Evolutionary conservation across 2,888 invertebrate species (phyloP), one percentile per base, ranked within the genome.

Genomic region (Chrysodeixis includens): DNA sequence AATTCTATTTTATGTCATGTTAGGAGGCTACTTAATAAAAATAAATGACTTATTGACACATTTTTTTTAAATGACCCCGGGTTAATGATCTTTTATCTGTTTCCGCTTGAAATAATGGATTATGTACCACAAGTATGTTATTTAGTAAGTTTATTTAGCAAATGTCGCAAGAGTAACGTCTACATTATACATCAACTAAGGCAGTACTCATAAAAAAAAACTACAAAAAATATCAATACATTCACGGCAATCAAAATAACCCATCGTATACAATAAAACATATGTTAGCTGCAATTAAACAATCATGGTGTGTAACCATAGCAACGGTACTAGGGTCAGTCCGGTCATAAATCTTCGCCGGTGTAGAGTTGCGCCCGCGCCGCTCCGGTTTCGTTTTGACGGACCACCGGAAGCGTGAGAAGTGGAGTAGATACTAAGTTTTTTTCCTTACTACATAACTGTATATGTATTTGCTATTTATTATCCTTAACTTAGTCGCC

Each of bases 341-440:
- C 67, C 53, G 70, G 56, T 55, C 71, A 79, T 86, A 82, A 87
- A 85, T 86, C 82, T 74, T 66, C 56, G 30, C 49, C 61, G 76
- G 86, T 83, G 78, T 88, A 83, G 74, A 70, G 74, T 89, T 81
- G 68, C 67, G 81, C 71, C 62, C 67, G 66, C 66, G 66, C 64
- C 56, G 72, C 62, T 81, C 82, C 57, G 66, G 75, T 82, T 83
- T 64, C 82, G 73, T 66, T 60, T 73, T 54, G 62, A 71, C 60
- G 58, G 87, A 88, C 88, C 88, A 89, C 87, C 89, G 76, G 76
- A 82, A 79, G 82, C 79, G 87, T 84, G 86, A 51, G 78, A 78
- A 79, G 35, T 74, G 56, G 80, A 76, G n/a, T 76, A 66, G n/a
- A n/a, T 6, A 4, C 56, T 46, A n/a, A 22, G 32, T 51, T 22